A percentile compares a stretch with the other conserved stretches of the same genome.
Evolutionary conservation across 2,113 vertebrate genomes (phyloP).

Genomic region (Lanius collurio): DNA sequence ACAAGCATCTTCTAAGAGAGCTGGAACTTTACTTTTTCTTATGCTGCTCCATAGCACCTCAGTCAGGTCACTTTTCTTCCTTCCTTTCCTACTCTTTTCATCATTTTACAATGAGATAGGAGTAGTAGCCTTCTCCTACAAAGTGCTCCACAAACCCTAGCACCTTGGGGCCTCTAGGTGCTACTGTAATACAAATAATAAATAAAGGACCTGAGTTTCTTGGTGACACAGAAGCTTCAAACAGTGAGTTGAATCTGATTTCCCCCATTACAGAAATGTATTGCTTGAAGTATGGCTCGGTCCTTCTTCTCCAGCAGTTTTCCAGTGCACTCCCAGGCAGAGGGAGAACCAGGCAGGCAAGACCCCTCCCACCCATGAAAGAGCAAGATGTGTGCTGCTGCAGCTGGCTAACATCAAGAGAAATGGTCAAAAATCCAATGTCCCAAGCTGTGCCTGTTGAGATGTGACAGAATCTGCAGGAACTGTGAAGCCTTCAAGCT

Average conservation of each 20-base stretch:
- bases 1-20: not conserved
- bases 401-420: not conserved
- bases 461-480: not conserved
- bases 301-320: not conserved
- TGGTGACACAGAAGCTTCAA: not conserved
- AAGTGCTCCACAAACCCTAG: not conserved
- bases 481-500: not conserved
- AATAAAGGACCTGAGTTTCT: not conserved
- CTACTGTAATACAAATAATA: slow-evolving; percentile 41
- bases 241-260: not conserved
- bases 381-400: not conserved
- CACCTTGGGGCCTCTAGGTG: slow-evolving; percentile 27
- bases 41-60: not conserved
- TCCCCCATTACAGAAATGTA: fast-evolving
- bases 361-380: not conserved
- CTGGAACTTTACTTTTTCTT: not conserved
- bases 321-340: fast-evolving
- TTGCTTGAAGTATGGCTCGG: not conserved
- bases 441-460: not conserved
- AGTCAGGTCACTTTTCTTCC: not conserved
- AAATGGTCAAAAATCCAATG: not conserved
- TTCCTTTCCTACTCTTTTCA: not conserved
- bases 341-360: not conserved
- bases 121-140: not conserved
- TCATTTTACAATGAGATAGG: not conserved